Evolutionary conservation across 1,140 invertebrate genomes (phyloP).

Genomic region (Achroia grisella): DNA sequence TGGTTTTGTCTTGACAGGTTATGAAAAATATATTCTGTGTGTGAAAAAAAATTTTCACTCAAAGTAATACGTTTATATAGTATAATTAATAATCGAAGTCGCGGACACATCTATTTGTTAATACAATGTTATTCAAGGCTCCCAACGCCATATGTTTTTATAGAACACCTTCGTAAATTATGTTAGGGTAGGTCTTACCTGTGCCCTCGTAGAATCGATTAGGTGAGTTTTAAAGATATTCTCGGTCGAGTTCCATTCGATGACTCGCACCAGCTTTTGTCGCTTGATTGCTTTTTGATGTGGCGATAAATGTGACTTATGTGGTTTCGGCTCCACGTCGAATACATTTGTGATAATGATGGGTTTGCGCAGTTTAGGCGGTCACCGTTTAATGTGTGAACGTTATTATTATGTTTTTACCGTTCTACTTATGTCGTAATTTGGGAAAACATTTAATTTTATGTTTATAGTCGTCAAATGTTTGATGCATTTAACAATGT

Average conservation of each 20-base stretch:
- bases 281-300: slow-evolving; percentile 70
- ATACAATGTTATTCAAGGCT: slow-evolving; percentile 17
- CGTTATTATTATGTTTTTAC: slow-evolving; percentile 58
- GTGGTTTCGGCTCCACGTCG: slow-evolving; percentile 52
- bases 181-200: slow-evolving; percentile 34
- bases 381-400: slow-evolving; percentile 58
- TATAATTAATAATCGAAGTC: too few relatives aligned
- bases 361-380: slow-evolving; percentile 56
- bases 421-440: slow-evolving; percentile 2
- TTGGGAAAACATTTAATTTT: slow-evolving; percentile 7
- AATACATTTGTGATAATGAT: slow-evolving; percentile 57
- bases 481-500: not conserved
- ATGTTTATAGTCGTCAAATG: not conserved
- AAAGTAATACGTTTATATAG: too few relatives aligned
- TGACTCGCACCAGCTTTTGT: slow-evolving; percentile 54
- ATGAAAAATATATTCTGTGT: too few relatives aligned
- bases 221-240: slow-evolving; percentile 42
- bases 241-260: slow-evolving; percentile 9
- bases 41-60: too few relatives aligned
- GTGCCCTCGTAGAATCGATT: slow-evolving; percentile 45
- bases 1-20: too few relatives aligned
- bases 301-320: slow-evolving; percentile 69
- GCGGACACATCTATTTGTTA: slow-evolving; percentile 5
- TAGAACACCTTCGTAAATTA: slow-evolving; percentile 27
- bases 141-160: slow-evolving; percentile 20